Evolutionary conservation across 2,113 vertebrate genomes (phyloP).

Genomic region (Petrocephalus zakoni): DNA sequence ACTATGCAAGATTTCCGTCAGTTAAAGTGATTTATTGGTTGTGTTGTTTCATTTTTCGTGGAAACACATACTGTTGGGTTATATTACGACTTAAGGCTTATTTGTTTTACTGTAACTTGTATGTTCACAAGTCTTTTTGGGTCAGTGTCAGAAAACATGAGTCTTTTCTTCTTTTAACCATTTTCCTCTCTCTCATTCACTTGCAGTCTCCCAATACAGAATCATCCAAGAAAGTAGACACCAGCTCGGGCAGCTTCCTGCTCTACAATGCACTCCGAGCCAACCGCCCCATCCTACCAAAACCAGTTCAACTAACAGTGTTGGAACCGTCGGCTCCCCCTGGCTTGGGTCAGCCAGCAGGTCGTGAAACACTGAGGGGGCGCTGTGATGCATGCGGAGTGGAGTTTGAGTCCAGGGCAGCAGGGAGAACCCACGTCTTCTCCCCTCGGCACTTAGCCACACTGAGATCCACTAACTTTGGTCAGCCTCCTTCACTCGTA

Average conservation of each 20-base stretch:
- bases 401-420: conserved; percentile 79
- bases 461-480: conserved; percentile 72
- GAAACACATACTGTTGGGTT: background rate
- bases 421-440: conserved; percentile 82
- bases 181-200: background rate
- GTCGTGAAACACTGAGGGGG: conserved; percentile 64
- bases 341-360: conserved; percentile 49
- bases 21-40: background rate
- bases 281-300: conserved; percentile 68
- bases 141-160: background rate
- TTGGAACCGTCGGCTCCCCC: conserved; percentile 45
- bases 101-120: background rate
- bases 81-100: background rate
- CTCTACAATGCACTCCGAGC: conserved; percentile 69
- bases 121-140: background rate
- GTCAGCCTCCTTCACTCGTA: conserved; percentile 57
- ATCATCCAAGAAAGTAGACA: conserved; percentile 55
- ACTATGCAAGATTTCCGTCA: background rate
- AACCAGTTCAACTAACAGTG: conserved; percentile 64
- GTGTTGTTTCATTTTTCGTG: background rate
- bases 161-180: background rate
- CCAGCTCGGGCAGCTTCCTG: conserved; percentile 65
- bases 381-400: conserved; percentile 74
- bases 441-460: conserved; percentile 77
- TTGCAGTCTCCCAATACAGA: conserved; percentile 56